Percentiles rank a stretch among this genome's conserved stretches.
Conservation (phyloP, 2,113 vertebrate genomes). For the Gambusia affinis region DNA sequence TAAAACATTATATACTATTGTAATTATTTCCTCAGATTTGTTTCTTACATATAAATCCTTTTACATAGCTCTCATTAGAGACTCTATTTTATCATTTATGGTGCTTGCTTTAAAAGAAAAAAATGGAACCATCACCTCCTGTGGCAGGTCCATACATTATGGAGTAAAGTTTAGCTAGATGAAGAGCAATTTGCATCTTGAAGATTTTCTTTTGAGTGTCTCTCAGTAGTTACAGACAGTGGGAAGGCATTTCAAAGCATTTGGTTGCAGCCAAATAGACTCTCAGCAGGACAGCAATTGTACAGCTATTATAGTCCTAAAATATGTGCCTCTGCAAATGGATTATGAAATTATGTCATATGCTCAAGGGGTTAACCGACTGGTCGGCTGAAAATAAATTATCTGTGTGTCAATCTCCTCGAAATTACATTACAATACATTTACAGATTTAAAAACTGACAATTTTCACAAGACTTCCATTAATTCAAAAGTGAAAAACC, state of each 20-base stretch:
- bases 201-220: constrained; percentile 56
- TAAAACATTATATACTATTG: constrained; percentile 15
- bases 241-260: constrained; percentile 70
- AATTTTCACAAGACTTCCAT: constrained; percentile 56
- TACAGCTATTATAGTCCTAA: constrained; percentile 76
- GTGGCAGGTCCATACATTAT: constrained; percentile 73
- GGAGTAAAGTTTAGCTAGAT: constrained; percentile 47
- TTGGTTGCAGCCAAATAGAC: constrained; percentile 73
- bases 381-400: constrained; percentile 66
- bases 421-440: constrained; percentile 72
- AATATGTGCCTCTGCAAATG: constrained; percentile 75
- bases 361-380: constrained; percentile 77
- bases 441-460: constrained; percentile 29
- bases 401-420: constrained; percentile 71
- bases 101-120: constrained; percentile 55
- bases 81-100: constrained; percentile 57
- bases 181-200: constrained; percentile 51
- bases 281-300: constrained; percentile 80
- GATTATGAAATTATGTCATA: constrained; percentile 67
- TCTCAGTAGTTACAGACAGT: constrained; percentile 71
- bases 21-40: constrained; percentile 12
- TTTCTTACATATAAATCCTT: constrained; percentile 8
- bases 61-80: constrained; percentile 30
- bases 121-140: constrained; percentile 74
- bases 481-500: constrained; percentile 54